A percentile compares a stretch with the other conserved stretches of the same genome.
These are phyloP conservation scores for Dallia pectoralis DNA, from an alignment of 2,797 vertebrate genomes.

Conservation along the genomic window DNA sequence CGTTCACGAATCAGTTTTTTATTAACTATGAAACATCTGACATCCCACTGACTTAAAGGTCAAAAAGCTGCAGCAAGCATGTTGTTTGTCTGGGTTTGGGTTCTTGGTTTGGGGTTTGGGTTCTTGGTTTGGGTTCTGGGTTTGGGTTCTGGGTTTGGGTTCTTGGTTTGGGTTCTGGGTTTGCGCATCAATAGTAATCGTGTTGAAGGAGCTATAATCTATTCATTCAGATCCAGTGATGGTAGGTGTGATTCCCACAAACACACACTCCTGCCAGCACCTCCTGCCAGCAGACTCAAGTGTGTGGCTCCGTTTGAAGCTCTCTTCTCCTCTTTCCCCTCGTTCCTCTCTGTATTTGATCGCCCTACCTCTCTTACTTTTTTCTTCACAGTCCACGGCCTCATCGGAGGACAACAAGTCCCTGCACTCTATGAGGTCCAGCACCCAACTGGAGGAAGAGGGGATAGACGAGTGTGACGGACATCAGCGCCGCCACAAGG, in stretches of 20 bases:
- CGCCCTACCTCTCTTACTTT: slow-evolving; percentile 29
- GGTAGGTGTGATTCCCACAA: slow-evolving; percentile 1
- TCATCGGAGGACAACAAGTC: slow-evolving; percentile 76
- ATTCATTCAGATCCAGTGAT: not conserved
- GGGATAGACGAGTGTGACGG: slow-evolving; percentile 54
- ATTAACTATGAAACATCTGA: slow-evolving; percentile 51
- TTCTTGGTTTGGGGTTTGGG: no score
- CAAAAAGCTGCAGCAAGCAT: slow-evolving; percentile 37
- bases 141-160: no score
- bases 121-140: no score
- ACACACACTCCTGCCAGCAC: not conserved
- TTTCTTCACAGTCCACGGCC: slow-evolving; percentile 69
- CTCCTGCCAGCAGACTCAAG: not conserved
- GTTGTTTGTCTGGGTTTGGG: slow-evolving; percentile 25
- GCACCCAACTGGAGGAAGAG: slow-evolving; percentile 70
- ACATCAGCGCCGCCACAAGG: slow-evolving; percentile 74
- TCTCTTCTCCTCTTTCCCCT: not conserved
- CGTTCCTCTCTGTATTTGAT: not conserved
- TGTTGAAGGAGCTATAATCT: not conserved
- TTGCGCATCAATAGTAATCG: not conserved
- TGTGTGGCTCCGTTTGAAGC: not conserved
- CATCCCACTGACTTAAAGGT: slow-evolving; percentile 51
- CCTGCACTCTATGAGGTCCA: slow-evolving; percentile 79
- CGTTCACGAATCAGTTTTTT: slow-evolving; percentile 37
- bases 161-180: no score